Evolutionary conservation across 2,888 invertebrate genomes (phyloP), one percentile per base, ranked within the genome.

Genomic region (Odontomyia ornata): DNA sequence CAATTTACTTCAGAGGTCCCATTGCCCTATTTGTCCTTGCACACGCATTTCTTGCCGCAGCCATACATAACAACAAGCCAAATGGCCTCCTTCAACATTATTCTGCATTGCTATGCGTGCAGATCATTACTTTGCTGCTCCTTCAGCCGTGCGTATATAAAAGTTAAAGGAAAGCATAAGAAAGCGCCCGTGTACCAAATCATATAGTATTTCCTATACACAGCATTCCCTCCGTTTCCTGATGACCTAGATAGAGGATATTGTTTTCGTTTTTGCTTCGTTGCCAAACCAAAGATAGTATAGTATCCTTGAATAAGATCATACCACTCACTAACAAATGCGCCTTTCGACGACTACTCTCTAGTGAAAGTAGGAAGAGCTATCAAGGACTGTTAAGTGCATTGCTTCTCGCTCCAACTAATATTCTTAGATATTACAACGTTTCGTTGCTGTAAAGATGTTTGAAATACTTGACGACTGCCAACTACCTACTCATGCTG

Each of bases 21-120:
- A 18, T 15, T 36, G 30, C 1, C 65, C 27, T 18, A 36, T 36
- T 65, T n/a, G n/a, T 36, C 36, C 36, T 36, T 30, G 65, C 65
- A 65, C 65, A 18, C 36, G 65, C 65, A 43, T 64, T 64, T 64
- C 64, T 64, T 64, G 64, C 18, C 64, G 28, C 64, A 64, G 13
- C 28, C 25, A 64, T 15, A 27, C 13, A 28, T 30, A 65, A 21
- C 1, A 56, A 23, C 11, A 56, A 28, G 11, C 21, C n/a, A 60
- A 73, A 36, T 57, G 25, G 60, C 57, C 60, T 56, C 36, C 13
- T 60, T 36, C 18, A 9, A 57, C 25, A 30, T 36, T 36, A 21
- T 43, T 36, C 43, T 73, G 73, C 73, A 73, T 43, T 56, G 56
- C 56, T 27, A 23, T 73, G 73, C 73, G 73, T 73, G 73, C 73